Evolutionary conservation across 2,888 invertebrate genomes (phyloP).

Genomic region (Campoplex nolae): DNA sequence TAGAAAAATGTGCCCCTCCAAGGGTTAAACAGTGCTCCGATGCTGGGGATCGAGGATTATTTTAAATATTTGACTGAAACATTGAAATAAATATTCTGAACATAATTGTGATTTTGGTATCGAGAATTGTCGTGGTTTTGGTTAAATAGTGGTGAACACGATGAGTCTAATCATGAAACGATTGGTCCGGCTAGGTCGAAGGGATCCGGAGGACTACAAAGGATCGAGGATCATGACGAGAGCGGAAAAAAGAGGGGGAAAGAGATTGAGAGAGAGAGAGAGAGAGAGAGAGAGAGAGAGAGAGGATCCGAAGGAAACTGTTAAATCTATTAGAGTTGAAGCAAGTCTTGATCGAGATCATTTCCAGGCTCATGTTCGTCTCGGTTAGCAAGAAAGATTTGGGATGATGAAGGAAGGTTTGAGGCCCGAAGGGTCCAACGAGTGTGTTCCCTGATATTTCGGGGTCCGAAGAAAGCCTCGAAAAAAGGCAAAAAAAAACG

Average conservation of each 20-base stretch:
- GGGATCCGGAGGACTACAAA: no score
- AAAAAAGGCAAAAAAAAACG: background rate
- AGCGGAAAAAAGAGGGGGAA: no score
- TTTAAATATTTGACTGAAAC: background rate
- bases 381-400: background rate
- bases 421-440: background rate
- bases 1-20: no score
- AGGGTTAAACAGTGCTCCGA: no score
- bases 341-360: conserved; percentile 72
- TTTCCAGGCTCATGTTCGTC: conserved; percentile 39
- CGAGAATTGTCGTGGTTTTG: background rate
- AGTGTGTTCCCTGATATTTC: conserved; percentile 29
- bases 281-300: background rate
- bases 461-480: conserved; percentile 29
- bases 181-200: no score
- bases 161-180: no score
- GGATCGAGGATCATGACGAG: no score
- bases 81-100: no score
- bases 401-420: conserved; percentile 4
- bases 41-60: background rate
- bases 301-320: conserved; percentile 73
- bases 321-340: conserved; percentile 78
- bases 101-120: background rate
- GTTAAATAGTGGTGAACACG: no score
- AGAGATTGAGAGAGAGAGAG: background rate